Evolutionary conservation across 35 echinoderm and acorn worm genomes (phyloP), one percentile per base, ranked within the genome.

Genomic region (Ptychodera flava): DNA sequence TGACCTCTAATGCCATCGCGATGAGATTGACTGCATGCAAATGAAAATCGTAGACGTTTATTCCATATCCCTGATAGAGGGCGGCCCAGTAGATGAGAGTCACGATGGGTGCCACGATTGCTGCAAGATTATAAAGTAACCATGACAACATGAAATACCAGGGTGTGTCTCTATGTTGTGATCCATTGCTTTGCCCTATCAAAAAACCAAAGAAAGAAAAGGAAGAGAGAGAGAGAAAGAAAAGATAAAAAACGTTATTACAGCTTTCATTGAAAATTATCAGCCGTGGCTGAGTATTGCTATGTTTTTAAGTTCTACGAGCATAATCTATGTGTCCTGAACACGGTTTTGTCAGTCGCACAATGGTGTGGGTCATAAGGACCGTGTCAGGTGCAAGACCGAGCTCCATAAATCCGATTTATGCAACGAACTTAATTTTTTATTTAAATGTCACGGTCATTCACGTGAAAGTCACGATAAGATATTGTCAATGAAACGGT

Each of bases 61-160:
- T 6, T 12, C 45, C 45, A 64, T 6, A 6, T 64, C 45, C 45
- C 22, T 64, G 6, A 22, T 64, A 64, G 45, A 64, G 45, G 45
- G 6, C 22, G 22, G 22, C 45, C 45, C 45, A 64, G 45, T 64
- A 64, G 45, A 64, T 64, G 6, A 64, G 45, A 12, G 45, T 64
- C 6, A 64, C 22, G 22, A 64, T 64, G 22, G 45, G 45, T 12
- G 45, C 45, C 22, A 64, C 45, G 45, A 64, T 64, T 6, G 45
- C 45, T 6, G 45, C 6, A 64, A 64, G 45, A 22, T 64, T 64
- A 22, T 12, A 64, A 12, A 64, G 45, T 64, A 64, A 64, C 45
- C 45, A 64, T 64, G 45, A 64, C 45, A 64, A 64, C 45, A 64
- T 64, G 45, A 64, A 64, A 64, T 64, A 64, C 45, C 45, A 64